Base-by-base conservation (phyloP, 1,140 invertebrate genomes). In the Olivierus martensii region DNA sequence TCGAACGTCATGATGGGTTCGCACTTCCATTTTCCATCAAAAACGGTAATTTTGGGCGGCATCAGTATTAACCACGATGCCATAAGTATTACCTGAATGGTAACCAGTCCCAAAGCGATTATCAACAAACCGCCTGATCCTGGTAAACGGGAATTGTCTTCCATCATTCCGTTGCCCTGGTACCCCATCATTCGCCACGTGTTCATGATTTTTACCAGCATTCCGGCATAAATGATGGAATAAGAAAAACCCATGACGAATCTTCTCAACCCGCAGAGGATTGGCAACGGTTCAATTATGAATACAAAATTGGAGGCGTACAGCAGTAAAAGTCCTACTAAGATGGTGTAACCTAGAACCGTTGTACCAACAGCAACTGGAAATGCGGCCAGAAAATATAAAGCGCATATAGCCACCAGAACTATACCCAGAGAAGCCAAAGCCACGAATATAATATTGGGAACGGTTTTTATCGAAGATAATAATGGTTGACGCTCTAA, bases 151-250 rank as follows among this genome's bases (percentile, higher is more conserved):
- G 28, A 28, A 28, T 28, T 28, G 9, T 28, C 28, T 28, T 28
- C 28, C 28, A 28, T 28, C 10, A 60, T 58, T 42, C 61, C 61
- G 12, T 61, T 55, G 7, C 66, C 64, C 22, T 65, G 64, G 45
- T 69, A 63, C 9, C 62, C 54, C 47, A 63, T 63, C 1, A 63
- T 58, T 18, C 69, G 53, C 68, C 70, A 73, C 21, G 63, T 66
- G 52, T 71, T 69, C 17, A 72, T 63, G 6, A 73, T 66, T 52
- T 75, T 75, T 0, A 75, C 67, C 44, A 76, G 63, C 55, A 75
- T 66, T 4, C 68, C 67, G 15, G 67, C 63, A 52, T 72, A 74
- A 7, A 68, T 63, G 21, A 73, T 61, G 6, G 69, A 63, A 58
- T 75, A 76, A 3, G 68, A 65, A 35, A 76, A 51, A 28, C 67